Percentiles rank a stretch among this genome's conserved stretches.
These are phyloP conservation scores for Prunella fulvescens DNA, from an alignment of 2,113 vertebrate genomes.

Conservation along the genomic window DNA sequence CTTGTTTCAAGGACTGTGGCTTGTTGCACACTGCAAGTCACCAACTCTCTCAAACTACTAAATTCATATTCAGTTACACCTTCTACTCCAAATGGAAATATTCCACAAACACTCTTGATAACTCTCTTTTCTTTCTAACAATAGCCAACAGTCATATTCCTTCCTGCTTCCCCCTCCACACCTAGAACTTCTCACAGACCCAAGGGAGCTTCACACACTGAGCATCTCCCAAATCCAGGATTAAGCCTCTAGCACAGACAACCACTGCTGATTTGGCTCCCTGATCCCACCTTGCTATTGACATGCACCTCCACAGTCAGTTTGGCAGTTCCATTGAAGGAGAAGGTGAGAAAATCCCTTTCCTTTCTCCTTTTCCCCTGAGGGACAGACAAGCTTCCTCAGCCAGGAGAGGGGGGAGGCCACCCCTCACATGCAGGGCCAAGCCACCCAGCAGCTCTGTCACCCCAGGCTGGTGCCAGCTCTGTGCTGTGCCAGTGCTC, in stretches of 20 bases:
- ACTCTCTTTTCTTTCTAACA: background rate
- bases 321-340: background rate
- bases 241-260: background rate
- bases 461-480: background rate
- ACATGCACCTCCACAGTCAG: background rate
- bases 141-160: background rate
- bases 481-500: background rate
- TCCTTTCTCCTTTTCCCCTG: background rate
- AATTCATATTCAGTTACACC: background rate
- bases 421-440: background rate
- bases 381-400: background rate
- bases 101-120: background rate
- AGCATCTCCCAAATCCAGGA: background rate
- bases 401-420: background rate
- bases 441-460: background rate
- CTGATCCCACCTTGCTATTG: background rate
- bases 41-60: background rate
- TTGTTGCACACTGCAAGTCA: background rate
- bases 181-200: background rate
- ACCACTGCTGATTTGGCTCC: background rate
- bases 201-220: background rate
- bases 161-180: background rate
- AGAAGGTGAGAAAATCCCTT: background rate
- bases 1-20: background rate
- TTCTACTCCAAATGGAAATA: background rate